These are phyloP conservation scores for Dryobates pubescens DNA, from an alignment of 2,797 vertebrate species.

Conservation along the genomic window DNA sequence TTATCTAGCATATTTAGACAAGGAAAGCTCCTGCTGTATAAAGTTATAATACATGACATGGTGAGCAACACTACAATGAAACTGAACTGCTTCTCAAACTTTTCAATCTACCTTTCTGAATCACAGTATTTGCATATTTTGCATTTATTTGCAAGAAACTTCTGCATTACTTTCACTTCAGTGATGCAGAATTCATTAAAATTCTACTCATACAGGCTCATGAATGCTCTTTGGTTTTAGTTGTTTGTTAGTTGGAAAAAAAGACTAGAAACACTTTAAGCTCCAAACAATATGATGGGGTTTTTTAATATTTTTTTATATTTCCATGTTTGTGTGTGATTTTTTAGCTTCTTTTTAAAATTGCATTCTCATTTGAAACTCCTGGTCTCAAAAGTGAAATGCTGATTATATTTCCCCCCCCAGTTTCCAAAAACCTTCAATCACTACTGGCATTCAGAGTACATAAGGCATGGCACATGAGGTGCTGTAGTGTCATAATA, in stretches of 20 bases:
- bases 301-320: background rate
- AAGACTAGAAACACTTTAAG: background rate
- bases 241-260: background rate
- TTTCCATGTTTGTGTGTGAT: background rate
- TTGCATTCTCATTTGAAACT: slow-evolving; percentile 20
- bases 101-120: slow-evolving; percentile 21
- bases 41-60: background rate
- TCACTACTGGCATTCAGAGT: slow-evolving; percentile 42
- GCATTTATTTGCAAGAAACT: slow-evolving; percentile 46
- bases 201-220: slow-evolving; percentile 19
- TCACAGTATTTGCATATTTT: slow-evolving; percentile 55
- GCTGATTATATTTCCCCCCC: background rate
- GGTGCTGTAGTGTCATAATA: slow-evolving; percentile 16
- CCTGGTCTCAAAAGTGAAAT: background rate
- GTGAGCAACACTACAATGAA: background rate
- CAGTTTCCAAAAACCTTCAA: background rate
- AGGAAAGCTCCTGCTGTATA: background rate
- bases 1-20: slow-evolving; percentile 5
- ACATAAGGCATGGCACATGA: background rate
- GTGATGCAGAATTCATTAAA: slow-evolving; percentile 51
- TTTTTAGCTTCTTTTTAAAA: slow-evolving; percentile 1
- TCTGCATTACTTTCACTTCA: slow-evolving; percentile 53
- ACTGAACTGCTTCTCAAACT: background rate
- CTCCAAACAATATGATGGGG: background rate
- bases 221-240: background rate